Percentiles rank a stretch among this genome's conserved stretches.
phyloP scores from a whole-genome alignment of 2,113 vertebrate genomes.

The Gavia stellata region DNA sequence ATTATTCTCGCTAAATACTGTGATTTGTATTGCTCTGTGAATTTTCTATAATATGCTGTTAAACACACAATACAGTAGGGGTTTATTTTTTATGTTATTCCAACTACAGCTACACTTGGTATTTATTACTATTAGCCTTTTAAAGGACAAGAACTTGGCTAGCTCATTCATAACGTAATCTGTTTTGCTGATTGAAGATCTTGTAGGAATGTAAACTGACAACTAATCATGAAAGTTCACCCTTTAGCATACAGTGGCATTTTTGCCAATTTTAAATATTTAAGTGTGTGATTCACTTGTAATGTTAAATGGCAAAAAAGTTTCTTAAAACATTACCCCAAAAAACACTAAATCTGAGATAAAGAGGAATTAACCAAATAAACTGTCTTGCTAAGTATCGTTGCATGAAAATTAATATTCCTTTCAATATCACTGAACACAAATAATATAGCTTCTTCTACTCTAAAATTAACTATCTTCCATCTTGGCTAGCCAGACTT shows the following conservation, averaged over 20 bases:
- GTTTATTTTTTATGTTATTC: neutral
- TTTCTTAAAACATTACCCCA: neutral
- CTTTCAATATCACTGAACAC: neutral
- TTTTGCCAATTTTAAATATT: neutral
- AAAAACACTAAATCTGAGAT: neutral
- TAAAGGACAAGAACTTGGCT: neutral
- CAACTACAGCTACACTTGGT: neutral
- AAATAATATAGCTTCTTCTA: neutral
- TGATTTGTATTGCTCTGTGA: neutral
- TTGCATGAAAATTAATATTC: neutral
- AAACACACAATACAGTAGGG: neutral
- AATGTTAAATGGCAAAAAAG: neutral
- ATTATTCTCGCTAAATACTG: neutral
- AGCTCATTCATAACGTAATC: neutral
- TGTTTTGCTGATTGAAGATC: neutral
- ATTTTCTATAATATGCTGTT: neutral
- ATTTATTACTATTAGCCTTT: neutral
- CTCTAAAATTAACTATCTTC: neutral
- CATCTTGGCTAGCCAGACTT: neutral
- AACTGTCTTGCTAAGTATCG: neutral
- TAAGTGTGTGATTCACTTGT: neutral
- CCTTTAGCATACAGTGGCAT: neutral
- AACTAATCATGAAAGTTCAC: neutral
- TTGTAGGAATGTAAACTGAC: neutral
- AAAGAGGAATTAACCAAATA: neutral